Percentiles rank a stretch among this genome's conserved stretches.
Evolutionary conservation across 2,113 vertebrate genomes (phyloP).

Genomic region (Zonotrichia leucophrys): DNA sequence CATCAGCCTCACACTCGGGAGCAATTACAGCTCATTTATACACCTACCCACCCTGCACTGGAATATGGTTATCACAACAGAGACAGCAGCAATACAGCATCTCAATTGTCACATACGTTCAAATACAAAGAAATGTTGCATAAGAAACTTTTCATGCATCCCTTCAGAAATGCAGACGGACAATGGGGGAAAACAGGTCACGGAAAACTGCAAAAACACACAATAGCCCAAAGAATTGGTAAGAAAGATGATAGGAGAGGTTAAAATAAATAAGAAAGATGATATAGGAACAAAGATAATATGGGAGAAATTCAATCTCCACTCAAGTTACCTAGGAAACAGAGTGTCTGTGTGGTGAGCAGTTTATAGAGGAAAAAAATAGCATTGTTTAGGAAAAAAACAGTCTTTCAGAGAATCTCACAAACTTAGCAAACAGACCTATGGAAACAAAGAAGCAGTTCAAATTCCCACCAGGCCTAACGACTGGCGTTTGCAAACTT

Average conservation of each 20-base stretch:
- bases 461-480: constrained; percentile 18
- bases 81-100: background rate
- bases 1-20: background rate
- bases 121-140: background rate
- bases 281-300: constrained; percentile 49
- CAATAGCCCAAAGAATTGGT: background rate
- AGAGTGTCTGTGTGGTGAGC: constrained; percentile 11
- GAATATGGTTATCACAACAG: background rate
- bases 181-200: background rate
- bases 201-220: background rate
- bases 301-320: constrained; percentile 50
- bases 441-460: background rate
- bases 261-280: constrained; percentile 60
- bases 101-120: background rate
- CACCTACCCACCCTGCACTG: background rate
- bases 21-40: background rate
- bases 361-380: background rate
- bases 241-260: constrained; percentile 21
- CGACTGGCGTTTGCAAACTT: background rate
- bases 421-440: constrained; percentile 45
- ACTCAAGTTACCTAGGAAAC: constrained; percentile 67
- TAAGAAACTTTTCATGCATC: background rate
- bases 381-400: constrained; percentile 56
- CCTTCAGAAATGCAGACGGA: background rate
- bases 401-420: constrained; percentile 18